A percentile compares a stretch with the other conserved stretches of the same genome.
Conservation (phyloP, 2,113 vertebrate species). For the Tenebrosternarchus preto region DNA sequence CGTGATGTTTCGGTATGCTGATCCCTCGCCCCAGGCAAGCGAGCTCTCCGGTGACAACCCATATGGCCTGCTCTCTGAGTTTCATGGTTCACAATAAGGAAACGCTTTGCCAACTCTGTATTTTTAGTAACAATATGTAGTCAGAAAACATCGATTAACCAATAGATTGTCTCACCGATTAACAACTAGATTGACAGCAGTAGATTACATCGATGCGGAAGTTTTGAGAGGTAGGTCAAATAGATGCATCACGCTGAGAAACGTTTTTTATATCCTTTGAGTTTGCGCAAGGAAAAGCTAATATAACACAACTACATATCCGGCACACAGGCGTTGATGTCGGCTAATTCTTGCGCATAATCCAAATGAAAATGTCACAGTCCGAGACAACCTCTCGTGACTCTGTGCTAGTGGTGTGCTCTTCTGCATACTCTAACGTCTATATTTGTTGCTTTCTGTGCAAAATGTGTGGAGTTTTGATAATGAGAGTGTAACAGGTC, state of each 20-base stretch:
- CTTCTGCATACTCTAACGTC: constrained; percentile 3
- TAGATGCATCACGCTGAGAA: not conserved
- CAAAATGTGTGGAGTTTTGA: too few species aligned
- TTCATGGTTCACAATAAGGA: not conserved
- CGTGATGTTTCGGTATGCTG: constrained; percentile 14
- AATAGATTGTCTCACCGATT: not conserved
- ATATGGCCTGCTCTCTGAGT: constrained; percentile 26
- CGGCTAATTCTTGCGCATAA: not conserved
- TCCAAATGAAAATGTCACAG: not conserved
- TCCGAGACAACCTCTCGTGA: not conserved
- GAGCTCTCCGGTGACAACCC: constrained; percentile 24
- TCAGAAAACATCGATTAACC: too few species aligned
- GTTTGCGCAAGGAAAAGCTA: not conserved
- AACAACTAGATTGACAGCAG: not conserved
- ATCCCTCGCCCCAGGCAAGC: constrained; percentile 32
- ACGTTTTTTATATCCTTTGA: not conserved
- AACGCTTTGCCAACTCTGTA: not conserved
- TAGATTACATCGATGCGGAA: not conserved
- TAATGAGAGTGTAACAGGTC: too few species aligned
- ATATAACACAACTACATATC: not conserved
- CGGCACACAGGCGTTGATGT: not conserved
- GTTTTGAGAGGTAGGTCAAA: not conserved
- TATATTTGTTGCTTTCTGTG: constrained; percentile 54
- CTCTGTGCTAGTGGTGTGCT: not conserved
- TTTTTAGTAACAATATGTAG: constrained; percentile 9